Evolutionary conservation across 2,797 vertebrate genomes (phyloP).

Genomic region (Sebastiscus albofasciatus): DNA sequence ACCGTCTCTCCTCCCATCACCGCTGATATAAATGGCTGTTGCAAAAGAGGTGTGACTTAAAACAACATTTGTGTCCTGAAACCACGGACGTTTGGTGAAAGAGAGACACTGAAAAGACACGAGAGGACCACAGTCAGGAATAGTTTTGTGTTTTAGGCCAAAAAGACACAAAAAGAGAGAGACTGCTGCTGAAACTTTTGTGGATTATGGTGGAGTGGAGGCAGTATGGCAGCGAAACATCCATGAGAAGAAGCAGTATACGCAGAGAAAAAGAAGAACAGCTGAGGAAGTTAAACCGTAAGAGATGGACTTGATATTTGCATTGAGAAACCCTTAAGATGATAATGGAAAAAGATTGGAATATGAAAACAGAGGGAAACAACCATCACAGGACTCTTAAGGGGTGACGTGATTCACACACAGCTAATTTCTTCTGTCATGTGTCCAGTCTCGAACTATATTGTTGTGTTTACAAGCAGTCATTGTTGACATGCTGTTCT

Average conservation of each 20-base stretch:
- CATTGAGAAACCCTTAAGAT: background rate
- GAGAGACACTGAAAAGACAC: conserved; percentile 5
- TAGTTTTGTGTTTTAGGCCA: background rate
- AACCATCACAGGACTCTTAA: conserved; percentile 6
- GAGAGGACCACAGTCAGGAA: background rate
- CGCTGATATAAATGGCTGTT: conserved; percentile 30
- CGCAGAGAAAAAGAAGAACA: background rate
- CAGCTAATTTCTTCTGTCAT: background rate
- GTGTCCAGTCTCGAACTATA: background rate
- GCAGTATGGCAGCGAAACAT: background rate
- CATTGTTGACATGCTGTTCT: conserved; percentile 5
- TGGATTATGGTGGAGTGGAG: conserved; percentile 30
- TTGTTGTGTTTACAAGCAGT: background rate
- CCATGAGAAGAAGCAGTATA: conserved; percentile 1
- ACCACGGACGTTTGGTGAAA: conserved; percentile 21
- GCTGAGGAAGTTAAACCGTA: background rate
- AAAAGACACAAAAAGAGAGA: conserved; percentile 2
- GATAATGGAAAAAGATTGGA: conserved; percentile 38
- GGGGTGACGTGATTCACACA: conserved; percentile 14
- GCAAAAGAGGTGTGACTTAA: conserved; percentile 47
- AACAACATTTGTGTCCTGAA: conserved; percentile 16
- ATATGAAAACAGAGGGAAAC: conserved; percentile 14
- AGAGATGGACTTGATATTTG: conserved; percentile 14
- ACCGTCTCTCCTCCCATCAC: conserved; percentile 39
- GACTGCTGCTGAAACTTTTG: background rate